Evolutionary conservation across 2,888 invertebrate genomes (phyloP), one percentile per base, ranked within the genome.

Genomic region (Watsonalla binaria): DNA sequence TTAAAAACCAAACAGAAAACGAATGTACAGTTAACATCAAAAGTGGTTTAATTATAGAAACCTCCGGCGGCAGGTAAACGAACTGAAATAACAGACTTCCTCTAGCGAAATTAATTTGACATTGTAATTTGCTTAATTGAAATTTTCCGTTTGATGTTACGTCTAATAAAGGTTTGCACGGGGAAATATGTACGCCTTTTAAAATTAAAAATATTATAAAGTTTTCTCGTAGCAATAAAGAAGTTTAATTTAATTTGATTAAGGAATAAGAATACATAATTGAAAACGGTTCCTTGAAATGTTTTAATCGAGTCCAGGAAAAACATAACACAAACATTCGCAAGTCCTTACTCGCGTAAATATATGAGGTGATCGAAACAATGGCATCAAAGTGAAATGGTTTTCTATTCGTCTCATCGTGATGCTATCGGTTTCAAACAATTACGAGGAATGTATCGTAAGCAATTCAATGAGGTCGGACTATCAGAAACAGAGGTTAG

Each of bases 401-500:
- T 24, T 24, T 24, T 24, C 24, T 24, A 24, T 24, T 24, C 24
- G 24, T 24, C 24, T 24, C 24, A 24, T 24, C 24, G 24, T 24
- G 24, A 24, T 24, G 24, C 24, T 24, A 24, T 24, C 24, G 47
- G n/a, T 45, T 45, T 15, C 48, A 45, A 49, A 39, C 24, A 8
- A 45, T 42, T 52, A 33, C 15, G 13, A 13, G 13, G 46, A 46
- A 45, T 58, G 54, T 53, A 54, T 52, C 52, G 53, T 55, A 62
- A 68, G 65, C 67, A 68, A 70, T 64, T 67, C 73, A 73, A 74
- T 66, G 68, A 72, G 63, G 68, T 70, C 65, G 70, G 79, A 79
- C 80, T 80, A 84, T 83, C 82, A 76, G 72, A 58, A 68, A 66
- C 66, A 24, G 65, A 72, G 61, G 75, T 77, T 76, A 79, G 78